A percentile compares a stretch with the other conserved stretches of the same genome.
These are phyloP conservation scores for Hydroisotoma schaefferi DNA, from an alignment of 2,888 invertebrate genomes.

Conservation along the genomic window DNA sequence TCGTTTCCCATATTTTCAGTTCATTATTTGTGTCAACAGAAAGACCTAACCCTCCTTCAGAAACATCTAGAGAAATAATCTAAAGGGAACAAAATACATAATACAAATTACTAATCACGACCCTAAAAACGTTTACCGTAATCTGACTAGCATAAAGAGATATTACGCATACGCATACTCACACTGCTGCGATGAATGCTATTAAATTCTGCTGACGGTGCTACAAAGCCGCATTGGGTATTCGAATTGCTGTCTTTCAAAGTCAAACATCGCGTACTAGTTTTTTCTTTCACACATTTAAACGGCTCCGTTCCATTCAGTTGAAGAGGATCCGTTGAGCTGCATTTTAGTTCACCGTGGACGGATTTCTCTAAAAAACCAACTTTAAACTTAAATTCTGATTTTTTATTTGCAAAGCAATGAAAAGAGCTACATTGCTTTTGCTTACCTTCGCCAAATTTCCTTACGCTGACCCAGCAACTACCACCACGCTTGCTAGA, in stretches of 20 bases:
- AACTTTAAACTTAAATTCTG: background rate
- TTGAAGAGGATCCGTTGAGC: conserved; percentile 48
- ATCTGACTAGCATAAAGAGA: background rate
- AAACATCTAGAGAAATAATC: conserved; percentile 60
- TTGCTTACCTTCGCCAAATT: conserved; percentile 39
- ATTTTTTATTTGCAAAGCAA: no score
- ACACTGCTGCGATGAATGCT: conserved; percentile 55
- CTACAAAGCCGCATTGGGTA: conserved; percentile 57
- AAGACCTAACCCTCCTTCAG: conserved; percentile 61
- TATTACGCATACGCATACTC: conserved; percentile 37
- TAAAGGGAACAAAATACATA: conserved; percentile 36
- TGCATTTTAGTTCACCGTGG: conserved; percentile 48
- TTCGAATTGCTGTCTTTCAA: conserved; percentile 55
- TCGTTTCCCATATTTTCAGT: conserved; percentile 63
- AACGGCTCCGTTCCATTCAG: conserved; percentile 25
- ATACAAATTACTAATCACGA: background rate
- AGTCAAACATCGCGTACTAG: conserved; percentile 52
- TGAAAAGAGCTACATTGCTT: no score
- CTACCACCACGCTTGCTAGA: conserved; percentile 24
- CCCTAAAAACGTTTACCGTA: no score
- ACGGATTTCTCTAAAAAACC: conserved; percentile 34
- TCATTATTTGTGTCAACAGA: conserved; percentile 62
- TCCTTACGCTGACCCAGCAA: conserved; percentile 43
- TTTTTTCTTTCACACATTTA: conserved; percentile 16
- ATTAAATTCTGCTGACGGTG: conserved; percentile 56